Base-by-base conservation (phyloP, 2,888 invertebrate species). In the Toxonevra muliebris region DNA sequence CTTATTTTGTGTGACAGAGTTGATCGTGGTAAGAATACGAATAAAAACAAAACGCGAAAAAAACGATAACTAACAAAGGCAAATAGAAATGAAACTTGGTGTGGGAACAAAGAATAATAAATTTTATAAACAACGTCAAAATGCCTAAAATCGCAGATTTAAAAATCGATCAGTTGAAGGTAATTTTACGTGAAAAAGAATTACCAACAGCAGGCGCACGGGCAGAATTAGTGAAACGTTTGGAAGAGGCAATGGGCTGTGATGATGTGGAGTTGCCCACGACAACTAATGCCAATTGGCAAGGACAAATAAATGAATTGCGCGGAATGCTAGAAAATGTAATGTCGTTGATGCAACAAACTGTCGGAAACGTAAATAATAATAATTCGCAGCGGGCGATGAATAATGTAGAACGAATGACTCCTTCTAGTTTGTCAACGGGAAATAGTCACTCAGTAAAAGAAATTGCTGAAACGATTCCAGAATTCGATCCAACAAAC, bases 401-500 rank as follows among this genome's bases (percentile, higher is more conserved):
- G n/a, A n/a, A n/a, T n/a, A n/a, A n/a, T n/a, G n/a, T n/a, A n/a
- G n/a, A n/a, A n/a, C n/a, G n/a, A n/a, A n/a, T n/a, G n/a, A n/a
- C n/a, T n/a, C n/a, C n/a, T n/a, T n/a, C n/a, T n/a, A n/a, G n/a
- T n/a, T n/a, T n/a, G n/a, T n/a, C n/a, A n/a, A n/a, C n/a, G n/a
- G n/a, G 30, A 60, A 42, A 43, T 30, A 45, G 15, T 20, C 66
- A 63, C 61, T 57, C 67, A 0, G 63, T 70, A 7, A 63, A 57
- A 19, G 68, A 70, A 61, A 70, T 62, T 45, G 55, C 65, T 0
- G 68, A 68, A n/a, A 59, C 65, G 0, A 63, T 66, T n/a, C 61
- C 66, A 0, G 61, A 63, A n/a, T 70, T 66, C 43, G 43, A 61
- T 43, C 66, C 60, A 10, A 61, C 69, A 5, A 58, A 62, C 58